Percentiles rank a stretch among this genome's conserved stretches.
Evolutionary conservation across 2,797 vertebrate species (phyloP).

Genomic region (Silurus aristotelis): DNA sequence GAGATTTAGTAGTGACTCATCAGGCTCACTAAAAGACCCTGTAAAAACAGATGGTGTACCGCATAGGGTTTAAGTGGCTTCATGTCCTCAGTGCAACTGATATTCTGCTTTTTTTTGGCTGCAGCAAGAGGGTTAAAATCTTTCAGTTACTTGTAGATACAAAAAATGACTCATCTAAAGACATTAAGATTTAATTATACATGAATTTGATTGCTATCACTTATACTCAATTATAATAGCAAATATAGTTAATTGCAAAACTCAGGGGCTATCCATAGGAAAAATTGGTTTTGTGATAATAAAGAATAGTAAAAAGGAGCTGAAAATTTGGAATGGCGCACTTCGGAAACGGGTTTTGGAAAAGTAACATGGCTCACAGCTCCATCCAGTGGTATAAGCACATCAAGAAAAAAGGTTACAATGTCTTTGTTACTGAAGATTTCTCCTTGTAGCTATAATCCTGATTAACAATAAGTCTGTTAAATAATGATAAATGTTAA

Average conservation of each 20-base stretch:
- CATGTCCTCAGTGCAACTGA: background rate
- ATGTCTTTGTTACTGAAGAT: background rate
- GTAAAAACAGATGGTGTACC: background rate
- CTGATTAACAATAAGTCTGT: background rate
- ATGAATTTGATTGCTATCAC: background rate
- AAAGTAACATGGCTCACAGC: constrained; percentile 23
- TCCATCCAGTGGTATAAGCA: constrained; percentile 36
- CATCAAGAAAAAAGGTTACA: background rate
- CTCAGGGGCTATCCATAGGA: background rate
- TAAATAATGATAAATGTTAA: background rate
- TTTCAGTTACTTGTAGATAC: background rate
- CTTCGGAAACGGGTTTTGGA: background rate
- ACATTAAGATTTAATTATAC: background rate
- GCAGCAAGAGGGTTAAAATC: background rate
- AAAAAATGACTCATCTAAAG: background rate
- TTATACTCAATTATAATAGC: background rate
- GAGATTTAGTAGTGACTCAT: constrained; percentile 33
- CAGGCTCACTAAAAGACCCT: background rate
- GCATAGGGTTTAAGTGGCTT: background rate
- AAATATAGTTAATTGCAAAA: background rate
- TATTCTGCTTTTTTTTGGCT: background rate
- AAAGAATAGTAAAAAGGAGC: background rate
- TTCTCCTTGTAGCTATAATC: background rate
- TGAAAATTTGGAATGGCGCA: background rate
- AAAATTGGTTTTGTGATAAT: background rate